Evolutionary conservation across 2,113 vertebrate species (phyloP), one percentile per base, ranked within the genome.

Genomic region (Hippocampus barbouri): DNA sequence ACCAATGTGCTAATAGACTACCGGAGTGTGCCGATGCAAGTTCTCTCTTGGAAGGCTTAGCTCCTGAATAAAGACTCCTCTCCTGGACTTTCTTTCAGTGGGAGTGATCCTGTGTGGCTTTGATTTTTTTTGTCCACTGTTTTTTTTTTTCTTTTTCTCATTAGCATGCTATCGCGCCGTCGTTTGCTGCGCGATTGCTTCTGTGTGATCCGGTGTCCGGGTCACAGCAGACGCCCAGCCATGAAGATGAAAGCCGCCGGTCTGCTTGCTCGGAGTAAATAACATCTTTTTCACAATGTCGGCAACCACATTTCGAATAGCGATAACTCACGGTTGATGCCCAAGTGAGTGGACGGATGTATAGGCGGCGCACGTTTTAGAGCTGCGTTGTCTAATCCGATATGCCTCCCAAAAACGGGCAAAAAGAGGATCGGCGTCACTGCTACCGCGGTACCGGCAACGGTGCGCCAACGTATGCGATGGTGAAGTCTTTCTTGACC

Each of bases 31-130:
- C 83, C 54, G 70, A 85, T 23, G 53, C 82, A 79, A 86, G 82
- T 75, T 79, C 85, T 78, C 86, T 90, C 89, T 69, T 45, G 79
- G 88, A 88, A 90, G 69, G 72, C 74, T 86, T 81, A 25, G 69
- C 23, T 57, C 61, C 83, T 83, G 83, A 87, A 88, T 83, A 91
- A 82, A 83, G 70, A 78, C 67, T 73, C 70, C 77, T 86, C 78
- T 71, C 66, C 70, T 73, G 47, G 66, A 53, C 15, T 25, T 66
- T 74, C 68, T 73, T 66, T 79, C 69, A 80, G 72, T 71, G 53
- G 73, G 66, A 66, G 63, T 57, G 34, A 38, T 38, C 49, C 41
- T 77, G 70, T 75, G 73, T 67, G 65, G 75, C 70, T 80, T 82
- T 75, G 78, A 82, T 69, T 71, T 25, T 59, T 69, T 71, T 25